Base-by-base conservation (phyloP, 2,888 invertebrate species). In the Xanthia icteritia region DNA sequence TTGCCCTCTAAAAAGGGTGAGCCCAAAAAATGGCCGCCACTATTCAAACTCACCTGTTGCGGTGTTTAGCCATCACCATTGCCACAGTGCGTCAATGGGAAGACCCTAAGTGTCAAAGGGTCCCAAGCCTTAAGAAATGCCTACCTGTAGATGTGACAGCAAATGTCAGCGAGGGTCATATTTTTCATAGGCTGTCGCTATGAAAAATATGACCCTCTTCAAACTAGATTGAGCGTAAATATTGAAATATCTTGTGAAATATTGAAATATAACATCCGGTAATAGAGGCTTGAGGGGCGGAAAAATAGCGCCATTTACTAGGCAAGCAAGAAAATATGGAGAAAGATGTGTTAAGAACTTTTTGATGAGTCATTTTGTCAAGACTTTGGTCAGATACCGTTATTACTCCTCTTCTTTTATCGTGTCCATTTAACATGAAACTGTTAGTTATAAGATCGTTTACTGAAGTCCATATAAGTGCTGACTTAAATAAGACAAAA, bases 141-240 rank as follows among this genome's bases (percentile, higher is more conserved):
- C 60, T 83, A 83, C 86, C 84, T 83, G 69, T 73, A 79, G 61
- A 79, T 79, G 17, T 79, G 86, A 86, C 83, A 76, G 78, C 61
- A n/a, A 85, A 65, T 65, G 73, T 82, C 86, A 86, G 66, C 76
- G n/a, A n/a, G n/a, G n/a, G n/a, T n/a, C n/a, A n/a, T n/a, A n/a
- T n/a, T n/a, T n/a, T n/a, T n/a, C n/a, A n/a, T n/a, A n/a, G n/a
- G n/a, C n/a, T n/a, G n/a, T n/a, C n/a, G n/a, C 68, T 86, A 74
- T 76, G 72, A 83, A 84, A 83, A 79, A 83, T 79, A 79, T 72
- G 66, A 84, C 84, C 84, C 84, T 84, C 84, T 84, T 84, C 86
- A 84, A 83, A 86, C 68, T 86, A 76, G 76, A 86, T 84, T 86
- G 84, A 83, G 84, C 84, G 86, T 86, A 79, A 84, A 86, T 84